Base-by-base conservation (phyloP, 2,888 invertebrate genomes). In the Nemotelus pantherinus region DNA sequence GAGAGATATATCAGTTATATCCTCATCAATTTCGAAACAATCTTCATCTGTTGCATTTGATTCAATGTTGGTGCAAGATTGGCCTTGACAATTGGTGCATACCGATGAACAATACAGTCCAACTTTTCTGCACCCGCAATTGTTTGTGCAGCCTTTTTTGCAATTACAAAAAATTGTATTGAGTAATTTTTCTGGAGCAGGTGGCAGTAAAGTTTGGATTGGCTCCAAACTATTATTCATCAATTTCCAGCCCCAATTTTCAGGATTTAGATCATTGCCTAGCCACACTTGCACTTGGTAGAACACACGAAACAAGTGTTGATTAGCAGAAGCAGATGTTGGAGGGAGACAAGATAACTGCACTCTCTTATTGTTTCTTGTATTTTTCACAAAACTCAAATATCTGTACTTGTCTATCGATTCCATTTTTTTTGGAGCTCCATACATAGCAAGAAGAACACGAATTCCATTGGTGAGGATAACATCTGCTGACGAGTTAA, bases 291-390 rank as follows among this genome's bases (percentile, higher is more conserved):
- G 75, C 48, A 78, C 64, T 75, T 78, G 75, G 48, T 76, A 78
- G 44, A 75, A 76, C 45, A 76, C 65, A 10, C 75, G 75, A 78
- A 43, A 76, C 3, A 63, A 43, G 48, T 65, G 57, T 78, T 78
- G 78, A 76, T 76, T n/a, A 75, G 75, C 78, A 76, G 78, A 43
- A 2, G 75, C 75, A n/a, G 78, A 76, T 2, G 64, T 78, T 76
- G 67, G 75, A 63, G 75, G 78, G 41, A 76, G 75, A 64, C 77
- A 77, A 75, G 75, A 25, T 71, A 77, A 50, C 41, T 6, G 6
- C 7, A 10, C 6, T 7, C 7, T 50, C 10, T 50, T 50, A 50
- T 50, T 50, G 6, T 50, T 50, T 10, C 53, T 7, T 50, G 53
- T 10, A 50, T 6, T 7, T 50, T 50, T 50, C 10, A 50, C 53